Evolutionary conservation across 2,797 vertebrate genomes (phyloP).

Genomic region (Cyclura pinguis): DNA sequence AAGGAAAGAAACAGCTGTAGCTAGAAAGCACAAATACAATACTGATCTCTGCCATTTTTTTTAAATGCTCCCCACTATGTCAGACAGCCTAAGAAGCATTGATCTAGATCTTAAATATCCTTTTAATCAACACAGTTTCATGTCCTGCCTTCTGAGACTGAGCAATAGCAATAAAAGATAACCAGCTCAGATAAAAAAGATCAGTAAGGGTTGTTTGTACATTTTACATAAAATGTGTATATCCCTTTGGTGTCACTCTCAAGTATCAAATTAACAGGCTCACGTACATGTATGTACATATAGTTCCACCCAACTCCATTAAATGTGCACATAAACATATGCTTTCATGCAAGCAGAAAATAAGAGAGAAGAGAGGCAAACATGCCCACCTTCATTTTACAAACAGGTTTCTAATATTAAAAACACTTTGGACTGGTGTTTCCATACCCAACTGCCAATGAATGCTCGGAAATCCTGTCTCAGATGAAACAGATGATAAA

Average conservation of each 20-base stretch:
- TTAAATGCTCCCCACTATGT: too few species aligned
- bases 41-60: too few species aligned
- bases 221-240: background rate
- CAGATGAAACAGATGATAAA: conserved; percentile 51
- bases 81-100: too few species aligned
- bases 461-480: conserved; percentile 77
- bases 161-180: background rate
- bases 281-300: background rate
- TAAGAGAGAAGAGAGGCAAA: background rate
- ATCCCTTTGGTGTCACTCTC: background rate
- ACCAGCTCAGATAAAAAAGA: background rate
- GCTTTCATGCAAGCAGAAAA: background rate
- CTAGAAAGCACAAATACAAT: too few species aligned
- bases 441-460: conserved; percentile 56
- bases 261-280: background rate
- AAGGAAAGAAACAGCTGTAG: too few species aligned
- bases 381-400: background rate
- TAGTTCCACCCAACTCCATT: background rate
- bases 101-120: background rate
- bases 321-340: background rate
- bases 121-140: conserved; percentile 1
- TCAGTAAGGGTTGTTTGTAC: background rate
- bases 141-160: background rate
- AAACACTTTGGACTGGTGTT: conserved; percentile 35
- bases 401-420: background rate